Percentiles rank a stretch among this genome's conserved stretches.
phyloP scores from a whole-genome alignment of 2,888 invertebrate species.

The Didymodactylos carnosus region DNA sequence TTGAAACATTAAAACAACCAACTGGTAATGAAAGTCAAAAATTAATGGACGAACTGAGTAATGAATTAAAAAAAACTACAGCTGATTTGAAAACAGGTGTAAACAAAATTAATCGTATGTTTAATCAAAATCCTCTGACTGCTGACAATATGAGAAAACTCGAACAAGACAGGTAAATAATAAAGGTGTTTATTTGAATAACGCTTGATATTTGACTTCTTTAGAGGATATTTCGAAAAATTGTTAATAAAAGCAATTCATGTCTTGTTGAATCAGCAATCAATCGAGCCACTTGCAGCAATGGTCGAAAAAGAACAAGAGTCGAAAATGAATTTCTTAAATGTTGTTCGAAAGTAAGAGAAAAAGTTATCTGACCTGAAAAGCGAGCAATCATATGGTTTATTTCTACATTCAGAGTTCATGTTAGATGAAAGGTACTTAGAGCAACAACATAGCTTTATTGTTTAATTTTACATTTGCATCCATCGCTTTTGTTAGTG shows the following conservation, averaged over 20 bases:
- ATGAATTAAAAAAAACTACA: neutral
- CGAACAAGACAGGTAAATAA: slow-evolving; percentile 4
- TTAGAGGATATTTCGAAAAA: neutral
- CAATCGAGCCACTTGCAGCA: neutral
- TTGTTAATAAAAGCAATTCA: neutral
- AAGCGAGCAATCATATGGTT: too few species aligned
- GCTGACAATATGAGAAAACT: slow-evolving; percentile 9
- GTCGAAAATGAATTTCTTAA: neutral
- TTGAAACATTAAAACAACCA: neutral
- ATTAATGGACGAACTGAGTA: neutral
- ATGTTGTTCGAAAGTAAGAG: neutral
- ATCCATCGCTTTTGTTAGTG: too few species aligned
- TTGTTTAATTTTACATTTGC: too few species aligned
- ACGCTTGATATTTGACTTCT: neutral
- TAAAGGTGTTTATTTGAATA: too few species aligned
- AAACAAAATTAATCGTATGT: neutral
- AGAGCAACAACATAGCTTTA: neutral
- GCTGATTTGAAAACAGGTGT: slow-evolving; percentile 5
- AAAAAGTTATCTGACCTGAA: too few species aligned
- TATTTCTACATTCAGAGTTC: too few species aligned
- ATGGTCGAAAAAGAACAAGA: neutral
- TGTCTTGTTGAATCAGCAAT: neutral
- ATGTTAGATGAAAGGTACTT: too few species aligned
- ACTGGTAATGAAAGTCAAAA: neutral
- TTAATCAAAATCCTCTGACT: slow-evolving; percentile 10